These are phyloP conservation scores for Ephialtes manifestator DNA, from an alignment of 2,888 invertebrate genomes.

Conservation along the genomic window DNA sequence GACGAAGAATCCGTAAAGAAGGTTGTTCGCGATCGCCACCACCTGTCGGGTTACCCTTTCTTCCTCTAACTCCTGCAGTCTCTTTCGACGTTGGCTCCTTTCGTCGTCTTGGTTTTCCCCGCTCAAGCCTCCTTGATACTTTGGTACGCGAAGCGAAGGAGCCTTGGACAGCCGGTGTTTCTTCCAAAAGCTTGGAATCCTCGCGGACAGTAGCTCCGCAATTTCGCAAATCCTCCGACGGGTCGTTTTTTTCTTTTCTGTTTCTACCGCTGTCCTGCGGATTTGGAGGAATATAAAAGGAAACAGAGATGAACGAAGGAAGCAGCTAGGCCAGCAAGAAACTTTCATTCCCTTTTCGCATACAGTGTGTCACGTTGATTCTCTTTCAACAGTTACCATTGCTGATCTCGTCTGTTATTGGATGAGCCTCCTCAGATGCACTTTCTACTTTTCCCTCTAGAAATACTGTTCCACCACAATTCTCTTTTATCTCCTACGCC, in stretches of 20 bases:
- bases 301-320: constrained; percentile 1
- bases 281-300: constrained; percentile 16
- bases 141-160: constrained; percentile 15
- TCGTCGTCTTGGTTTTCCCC: background rate
- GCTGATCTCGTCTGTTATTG: no score
- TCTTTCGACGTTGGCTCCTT: constrained; percentile 19
- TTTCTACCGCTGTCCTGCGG: constrained; percentile 16
- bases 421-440: no score
- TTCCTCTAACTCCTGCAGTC: constrained; percentile 26
- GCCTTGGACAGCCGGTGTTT: constrained; percentile 37
- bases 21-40: constrained; percentile 45
- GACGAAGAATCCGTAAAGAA: constrained; percentile 20
- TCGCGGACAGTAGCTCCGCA: constrained; percentile 48
- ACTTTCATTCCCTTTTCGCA: background rate
- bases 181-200: constrained; percentile 46
- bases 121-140: background rate
- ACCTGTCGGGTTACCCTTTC: constrained; percentile 42
- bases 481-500: no score
- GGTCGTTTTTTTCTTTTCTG: constrained; percentile 47
- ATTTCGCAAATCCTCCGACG: constrained; percentile 47
- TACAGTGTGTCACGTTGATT: constrained; percentile 10
- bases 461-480: no score
- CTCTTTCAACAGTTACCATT: background rate
- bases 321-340: background rate
- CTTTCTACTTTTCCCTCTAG: no score